These are phyloP conservation scores for Macrochelys suwanniensis DNA, from an alignment of 2,797 vertebrate species.

Conservation along the genomic window DNA sequence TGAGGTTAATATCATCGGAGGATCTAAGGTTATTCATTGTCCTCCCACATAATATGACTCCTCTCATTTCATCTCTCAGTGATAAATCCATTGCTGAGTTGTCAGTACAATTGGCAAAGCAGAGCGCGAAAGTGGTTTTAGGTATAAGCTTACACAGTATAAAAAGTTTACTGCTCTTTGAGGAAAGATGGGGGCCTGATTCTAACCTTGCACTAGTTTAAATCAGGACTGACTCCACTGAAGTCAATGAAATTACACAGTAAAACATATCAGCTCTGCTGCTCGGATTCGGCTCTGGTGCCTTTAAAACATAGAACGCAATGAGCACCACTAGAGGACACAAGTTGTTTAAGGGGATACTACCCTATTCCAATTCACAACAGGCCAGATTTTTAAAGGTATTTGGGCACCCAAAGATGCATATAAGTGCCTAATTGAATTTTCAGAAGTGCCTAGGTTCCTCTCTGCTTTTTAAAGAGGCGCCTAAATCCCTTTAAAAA, in stretches of 20 bases:
- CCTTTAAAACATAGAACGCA: constrained; percentile 19
- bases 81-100: background rate
- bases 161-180: background rate
- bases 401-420: background rate
- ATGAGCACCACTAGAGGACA: background rate
- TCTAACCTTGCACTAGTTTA: background rate
- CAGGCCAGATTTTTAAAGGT: background rate
- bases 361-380: background rate
- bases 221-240: background rate
- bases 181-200: background rate
- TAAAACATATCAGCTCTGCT: constrained; percentile 6
- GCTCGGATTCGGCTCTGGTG: background rate
- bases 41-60: background rate
- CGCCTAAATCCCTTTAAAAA: background rate
- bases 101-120: background rate
- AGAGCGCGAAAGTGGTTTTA: background rate
- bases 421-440: background rate
- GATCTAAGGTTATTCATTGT: background rate
- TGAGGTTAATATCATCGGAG: background rate
- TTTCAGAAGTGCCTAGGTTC: background rate
- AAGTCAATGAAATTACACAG: constrained; percentile 11
- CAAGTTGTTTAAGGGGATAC: background rate
- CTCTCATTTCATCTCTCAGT: background rate
- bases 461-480: background rate
- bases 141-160: background rate